phyloP scores from a whole-genome alignment of 2,797 vertebrate species.

The Bryconaethiops microstoma region DNA sequence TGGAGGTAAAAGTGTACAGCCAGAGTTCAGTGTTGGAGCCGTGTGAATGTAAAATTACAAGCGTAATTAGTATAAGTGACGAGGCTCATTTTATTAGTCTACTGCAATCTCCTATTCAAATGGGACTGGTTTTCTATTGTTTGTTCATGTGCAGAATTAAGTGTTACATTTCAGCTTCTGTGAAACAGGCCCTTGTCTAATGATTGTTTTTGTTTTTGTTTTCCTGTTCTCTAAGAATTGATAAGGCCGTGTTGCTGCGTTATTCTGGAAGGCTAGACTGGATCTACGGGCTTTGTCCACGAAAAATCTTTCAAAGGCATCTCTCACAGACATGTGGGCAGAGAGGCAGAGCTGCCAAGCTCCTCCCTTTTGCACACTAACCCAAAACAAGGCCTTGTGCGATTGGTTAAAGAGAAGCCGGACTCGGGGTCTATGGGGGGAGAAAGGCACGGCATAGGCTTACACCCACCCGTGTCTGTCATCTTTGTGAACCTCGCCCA shows the following conservation, averaged over 20 bases:
- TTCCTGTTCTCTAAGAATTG: conserved; percentile 64
- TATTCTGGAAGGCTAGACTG: conserved; percentile 70
- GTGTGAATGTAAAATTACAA: conserved; percentile 20
- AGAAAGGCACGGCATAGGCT: conserved; percentile 46
- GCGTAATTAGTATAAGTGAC: conserved; percentile 20
- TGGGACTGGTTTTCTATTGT: conserved; percentile 33
- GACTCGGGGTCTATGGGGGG: conserved; percentile 48
- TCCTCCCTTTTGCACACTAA: conserved; percentile 48
- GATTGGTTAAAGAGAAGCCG: conserved; percentile 62
- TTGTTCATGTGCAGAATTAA: conserved; percentile 47
- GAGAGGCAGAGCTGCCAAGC: conserved; percentile 51
- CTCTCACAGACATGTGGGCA: conserved; percentile 55
- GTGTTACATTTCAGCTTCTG: conserved; percentile 49
- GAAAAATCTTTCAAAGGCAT: conserved; percentile 70
- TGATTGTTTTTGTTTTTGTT: conserved; percentile 61
- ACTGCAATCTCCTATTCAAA: conserved; percentile 35
- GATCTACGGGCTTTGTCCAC: conserved; percentile 67
- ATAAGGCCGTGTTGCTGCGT: conserved; percentile 65
- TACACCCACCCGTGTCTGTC: conserved; percentile 52
- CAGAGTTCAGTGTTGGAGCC: conserved; percentile 32
- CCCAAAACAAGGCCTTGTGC: conserved; percentile 54
- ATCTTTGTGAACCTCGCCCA: conserved; percentile 49
- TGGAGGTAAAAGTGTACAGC: conserved; percentile 33
- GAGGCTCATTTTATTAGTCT: conserved; percentile 11
- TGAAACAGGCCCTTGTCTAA: conserved; percentile 52